Conservation (phyloP, 2,797 vertebrate genomes). For the Lerista edwardsae region DNA sequence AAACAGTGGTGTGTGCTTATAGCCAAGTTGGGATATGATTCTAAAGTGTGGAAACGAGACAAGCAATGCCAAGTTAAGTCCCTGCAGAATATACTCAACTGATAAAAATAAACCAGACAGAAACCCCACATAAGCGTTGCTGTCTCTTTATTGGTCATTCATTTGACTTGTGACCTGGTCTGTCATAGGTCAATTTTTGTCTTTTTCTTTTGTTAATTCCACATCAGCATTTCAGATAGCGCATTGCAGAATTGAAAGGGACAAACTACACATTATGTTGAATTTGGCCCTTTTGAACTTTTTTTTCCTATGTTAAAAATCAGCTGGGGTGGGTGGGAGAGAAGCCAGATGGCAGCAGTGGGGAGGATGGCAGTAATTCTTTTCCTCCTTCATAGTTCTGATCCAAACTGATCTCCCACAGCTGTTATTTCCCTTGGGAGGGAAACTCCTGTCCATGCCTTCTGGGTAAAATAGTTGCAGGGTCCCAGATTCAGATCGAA, state of each 20-base stretch:
- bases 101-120: neutral
- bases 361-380: too few relatives aligned
- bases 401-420: too few relatives aligned
- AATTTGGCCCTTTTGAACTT: too few relatives aligned
- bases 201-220: neutral
- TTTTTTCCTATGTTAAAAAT: too few relatives aligned
- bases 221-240: neutral
- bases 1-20: slow-evolving; percentile 6
- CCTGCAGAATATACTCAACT: neutral
- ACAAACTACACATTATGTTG: neutral
- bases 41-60: neutral
- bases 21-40: neutral
- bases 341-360: too few relatives aligned
- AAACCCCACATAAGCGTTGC: neutral
- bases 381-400: too few relatives aligned
- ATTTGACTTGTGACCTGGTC: neutral
- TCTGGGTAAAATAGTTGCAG: too few relatives aligned
- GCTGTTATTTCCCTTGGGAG: too few relatives aligned
- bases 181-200: too few relatives aligned
- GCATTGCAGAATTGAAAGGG: neutral
- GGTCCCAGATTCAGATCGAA: too few relatives aligned
- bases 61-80: neutral
- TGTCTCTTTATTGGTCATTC: neutral
- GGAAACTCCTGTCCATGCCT: too few relatives aligned
- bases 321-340: too few relatives aligned